These are phyloP conservation scores for Podiceps cristatus DNA, from an alignment of 2,113 vertebrate genomes.

Conservation along the genomic window DNA sequence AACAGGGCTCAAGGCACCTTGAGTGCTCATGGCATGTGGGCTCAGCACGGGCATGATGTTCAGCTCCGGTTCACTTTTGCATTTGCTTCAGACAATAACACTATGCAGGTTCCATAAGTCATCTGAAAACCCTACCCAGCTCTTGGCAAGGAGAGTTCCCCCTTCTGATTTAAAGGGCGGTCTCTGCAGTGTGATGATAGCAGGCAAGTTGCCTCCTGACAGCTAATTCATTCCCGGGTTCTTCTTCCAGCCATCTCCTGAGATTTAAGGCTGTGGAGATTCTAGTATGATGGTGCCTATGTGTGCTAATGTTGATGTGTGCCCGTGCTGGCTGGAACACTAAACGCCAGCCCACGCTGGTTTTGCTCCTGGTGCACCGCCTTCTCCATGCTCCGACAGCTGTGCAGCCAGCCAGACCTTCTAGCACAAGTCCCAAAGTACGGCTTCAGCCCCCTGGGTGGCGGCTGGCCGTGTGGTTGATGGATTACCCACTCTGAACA, in stretches of 20 bases:
- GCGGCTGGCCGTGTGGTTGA: slow-evolving; percentile 10
- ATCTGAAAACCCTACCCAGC: not conserved
- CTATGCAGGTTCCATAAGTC: not conserved
- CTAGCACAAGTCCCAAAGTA: not conserved
- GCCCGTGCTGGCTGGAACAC: not conserved
- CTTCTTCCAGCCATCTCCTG: not conserved
- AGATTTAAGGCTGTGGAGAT: not conserved
- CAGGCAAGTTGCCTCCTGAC: not conserved
- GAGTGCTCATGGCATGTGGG: not conserved
- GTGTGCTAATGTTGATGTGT: not conserved
- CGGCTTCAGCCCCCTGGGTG: not conserved
- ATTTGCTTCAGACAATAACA: not conserved
- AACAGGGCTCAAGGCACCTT: not conserved
- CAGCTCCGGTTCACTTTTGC: not conserved
- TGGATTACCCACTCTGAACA: slow-evolving; percentile 12
- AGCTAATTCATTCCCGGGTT: not conserved
- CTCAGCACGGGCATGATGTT: not conserved
- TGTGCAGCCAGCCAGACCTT: not conserved
- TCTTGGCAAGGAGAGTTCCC: not conserved
- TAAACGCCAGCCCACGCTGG: not conserved
- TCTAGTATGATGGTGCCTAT: not conserved
- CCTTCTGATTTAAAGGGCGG: not conserved
- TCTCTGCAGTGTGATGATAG: not conserved
- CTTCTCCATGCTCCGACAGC: accelerated
- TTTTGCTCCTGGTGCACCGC: accelerated